Base-by-base conservation (phyloP, 2,888 invertebrate genomes). In the Phaedon cochleariae region DNA sequence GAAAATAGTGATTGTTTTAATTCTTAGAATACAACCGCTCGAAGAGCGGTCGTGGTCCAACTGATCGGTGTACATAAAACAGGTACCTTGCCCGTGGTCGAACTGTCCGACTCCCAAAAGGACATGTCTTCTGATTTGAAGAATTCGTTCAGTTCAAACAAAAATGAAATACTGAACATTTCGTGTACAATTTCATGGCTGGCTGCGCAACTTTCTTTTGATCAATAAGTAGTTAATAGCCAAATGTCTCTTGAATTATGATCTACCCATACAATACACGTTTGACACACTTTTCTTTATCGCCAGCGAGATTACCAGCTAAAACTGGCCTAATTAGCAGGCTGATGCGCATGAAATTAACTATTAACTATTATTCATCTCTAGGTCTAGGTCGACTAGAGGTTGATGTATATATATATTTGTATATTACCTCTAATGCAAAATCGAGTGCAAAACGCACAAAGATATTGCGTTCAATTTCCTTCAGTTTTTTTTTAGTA, bases 201-300 rank as follows among this genome's bases (percentile, higher is more conserved):
- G 41, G 15, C 10, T 20, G 34, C n/a, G 1, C 31, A 55, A 55
- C 55, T 55, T 41, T 41, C 55, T 55, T 41, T 41, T 18, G 21
- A 29, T 21, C 31, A 18, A 18, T 15, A n/a, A n/a, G n/a, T n/a
- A 34, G 37, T 34, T 41, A 9, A n/a, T 41, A 20, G 5, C 21
- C 7, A 21, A 37, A 41, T 41, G 15, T 41, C 15, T 15, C n/a
- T 4, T 41, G 41, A 15, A 3, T 4, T 15, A 41, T 41, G 31
- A 34, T 10, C n/a, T 41, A 2, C 4, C n/a, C 20, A 31, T 31
- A 55, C 20, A 41, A 21, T 3, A 21, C 9, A 7, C 37, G 41
- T 55, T 22, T 55, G 55, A 41, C 55, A 41, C 55, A 55, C 55
- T 55, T 55, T 22, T n/a, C n/a, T n/a, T n/a, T n/a, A n/a, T n/a